phyloP scores from a whole-genome alignment of 2,113 vertebrate genomes.

The Stictonetta naevosa region DNA sequence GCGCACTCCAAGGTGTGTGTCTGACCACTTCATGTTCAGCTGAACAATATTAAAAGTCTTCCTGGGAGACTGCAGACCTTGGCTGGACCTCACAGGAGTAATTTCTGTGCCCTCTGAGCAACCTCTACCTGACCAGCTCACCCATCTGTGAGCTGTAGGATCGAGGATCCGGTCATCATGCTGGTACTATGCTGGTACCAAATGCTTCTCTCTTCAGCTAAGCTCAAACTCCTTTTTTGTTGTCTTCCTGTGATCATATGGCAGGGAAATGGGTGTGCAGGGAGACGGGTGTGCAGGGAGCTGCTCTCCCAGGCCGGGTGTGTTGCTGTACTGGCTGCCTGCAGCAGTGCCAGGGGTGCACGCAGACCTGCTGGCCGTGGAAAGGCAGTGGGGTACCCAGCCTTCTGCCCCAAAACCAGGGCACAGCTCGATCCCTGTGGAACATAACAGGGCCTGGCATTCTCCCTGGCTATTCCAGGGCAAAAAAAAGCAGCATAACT shows the following conservation, averaged over 20 bases:
- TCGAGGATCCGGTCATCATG: background rate
- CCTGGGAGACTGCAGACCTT: background rate
- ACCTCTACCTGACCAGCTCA: background rate
- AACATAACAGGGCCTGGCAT: background rate
- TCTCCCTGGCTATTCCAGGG: background rate
- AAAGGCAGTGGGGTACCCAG: background rate
- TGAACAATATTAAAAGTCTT: background rate
- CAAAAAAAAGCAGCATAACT: background rate
- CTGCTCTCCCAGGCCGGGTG: background rate
- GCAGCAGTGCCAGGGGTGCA: background rate
- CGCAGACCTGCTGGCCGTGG: background rate
- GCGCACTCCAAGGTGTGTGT: accelerated
- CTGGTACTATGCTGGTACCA: background rate
- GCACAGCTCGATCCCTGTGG: accelerated
- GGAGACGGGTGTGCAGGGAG: background rate
- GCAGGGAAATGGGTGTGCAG: background rate
- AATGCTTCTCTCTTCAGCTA: background rate
- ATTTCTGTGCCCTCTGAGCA: background rate
- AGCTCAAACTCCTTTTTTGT: background rate
- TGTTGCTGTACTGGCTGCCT: background rate
- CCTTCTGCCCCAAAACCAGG: background rate
- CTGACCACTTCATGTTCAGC: background rate
- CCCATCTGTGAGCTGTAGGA: background rate
- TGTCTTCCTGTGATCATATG: background rate
- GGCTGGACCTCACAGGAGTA: background rate